A percentile compares a stretch with the other conserved stretches of the same genome.
Conservation (phyloP, 2,113 vertebrate genomes). For the Nycticebus coucang region DNA sequence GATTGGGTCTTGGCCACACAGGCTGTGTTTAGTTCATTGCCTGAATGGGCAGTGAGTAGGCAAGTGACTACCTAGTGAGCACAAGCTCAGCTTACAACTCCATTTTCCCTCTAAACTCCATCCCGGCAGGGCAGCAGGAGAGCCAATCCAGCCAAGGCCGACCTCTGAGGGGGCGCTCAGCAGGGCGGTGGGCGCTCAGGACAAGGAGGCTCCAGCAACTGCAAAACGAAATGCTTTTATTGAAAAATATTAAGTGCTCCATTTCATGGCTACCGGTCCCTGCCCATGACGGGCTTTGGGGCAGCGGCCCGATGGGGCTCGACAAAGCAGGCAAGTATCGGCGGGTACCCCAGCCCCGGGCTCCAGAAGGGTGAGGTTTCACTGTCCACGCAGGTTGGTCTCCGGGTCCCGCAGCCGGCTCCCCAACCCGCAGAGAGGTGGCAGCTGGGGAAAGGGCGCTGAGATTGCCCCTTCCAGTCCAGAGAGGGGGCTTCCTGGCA, state of each 20-base stretch:
- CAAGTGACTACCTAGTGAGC: background rate
- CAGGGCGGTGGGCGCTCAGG: background rate
- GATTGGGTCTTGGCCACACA: background rate
- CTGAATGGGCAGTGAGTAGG: background rate
- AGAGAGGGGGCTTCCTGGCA: background rate
- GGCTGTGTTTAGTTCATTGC: background rate
- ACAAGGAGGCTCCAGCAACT: slow-evolving; percentile 64
- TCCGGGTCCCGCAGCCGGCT: background rate
- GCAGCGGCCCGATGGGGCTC: background rate
- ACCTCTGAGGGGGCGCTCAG: background rate
- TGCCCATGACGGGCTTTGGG: background rate
- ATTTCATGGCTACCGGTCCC: slow-evolving; percentile 28
- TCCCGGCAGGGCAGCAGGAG: background rate
- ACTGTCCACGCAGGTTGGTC: background rate
- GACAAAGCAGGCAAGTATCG: background rate
- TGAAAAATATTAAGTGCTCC: slow-evolving; percentile 70
- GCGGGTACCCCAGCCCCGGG: background rate
- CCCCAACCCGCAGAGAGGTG: background rate
- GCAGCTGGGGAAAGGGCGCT: background rate
- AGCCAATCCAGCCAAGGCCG: background rate
- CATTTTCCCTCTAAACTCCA: background rate
- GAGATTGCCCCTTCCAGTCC: background rate
- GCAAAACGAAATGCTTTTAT: slow-evolving; percentile 76
- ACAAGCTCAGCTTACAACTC: background rate
- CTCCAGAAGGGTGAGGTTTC: slow-evolving; percentile 27